Conservation (phyloP, 2,113 vertebrate species). For the Laterallus jamaicensis region DNA sequence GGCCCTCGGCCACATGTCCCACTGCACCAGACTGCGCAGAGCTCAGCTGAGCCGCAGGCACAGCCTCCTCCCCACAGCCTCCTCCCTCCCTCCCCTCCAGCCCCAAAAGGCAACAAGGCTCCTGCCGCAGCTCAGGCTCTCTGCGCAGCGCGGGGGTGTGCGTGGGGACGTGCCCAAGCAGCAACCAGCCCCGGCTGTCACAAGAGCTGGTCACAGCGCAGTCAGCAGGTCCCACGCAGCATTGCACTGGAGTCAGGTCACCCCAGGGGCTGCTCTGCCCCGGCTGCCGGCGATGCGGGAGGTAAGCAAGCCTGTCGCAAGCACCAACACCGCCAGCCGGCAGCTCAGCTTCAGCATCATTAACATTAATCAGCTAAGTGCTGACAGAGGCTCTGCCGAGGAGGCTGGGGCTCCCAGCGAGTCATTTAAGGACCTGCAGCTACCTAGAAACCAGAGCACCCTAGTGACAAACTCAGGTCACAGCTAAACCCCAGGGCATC, state of each 20-base stretch:
- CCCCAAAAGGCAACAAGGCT: neutral
- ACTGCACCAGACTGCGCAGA: accelerated
- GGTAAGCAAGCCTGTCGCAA: neutral
- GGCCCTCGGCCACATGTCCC: neutral
- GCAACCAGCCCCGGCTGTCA: neutral
- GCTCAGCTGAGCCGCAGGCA: neutral
- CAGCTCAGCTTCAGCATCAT: neutral
- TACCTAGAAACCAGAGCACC: neutral
- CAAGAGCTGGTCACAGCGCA: accelerated
- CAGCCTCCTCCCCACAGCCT: neutral
- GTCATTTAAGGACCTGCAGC: neutral
- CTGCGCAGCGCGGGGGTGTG: neutral
- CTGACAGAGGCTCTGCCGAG: neutral
- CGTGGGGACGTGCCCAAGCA: neutral
- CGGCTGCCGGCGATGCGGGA: accelerated
- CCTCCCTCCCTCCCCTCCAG: neutral
- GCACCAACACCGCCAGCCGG: neutral
- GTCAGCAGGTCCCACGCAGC: neutral
- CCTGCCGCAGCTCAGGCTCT: neutral
- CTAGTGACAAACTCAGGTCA: neutral
- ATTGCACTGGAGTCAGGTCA: neutral
- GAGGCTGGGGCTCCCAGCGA: neutral
- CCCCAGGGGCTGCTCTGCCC: neutral
- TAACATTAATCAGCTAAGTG: neutral
- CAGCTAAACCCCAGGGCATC: neutral